A percentile compares a stretch with the other conserved stretches of the same genome.
Evolutionary conservation across 2,797 vertebrate species (phyloP).

Genomic region (Macroramphosus scolopax): DNA sequence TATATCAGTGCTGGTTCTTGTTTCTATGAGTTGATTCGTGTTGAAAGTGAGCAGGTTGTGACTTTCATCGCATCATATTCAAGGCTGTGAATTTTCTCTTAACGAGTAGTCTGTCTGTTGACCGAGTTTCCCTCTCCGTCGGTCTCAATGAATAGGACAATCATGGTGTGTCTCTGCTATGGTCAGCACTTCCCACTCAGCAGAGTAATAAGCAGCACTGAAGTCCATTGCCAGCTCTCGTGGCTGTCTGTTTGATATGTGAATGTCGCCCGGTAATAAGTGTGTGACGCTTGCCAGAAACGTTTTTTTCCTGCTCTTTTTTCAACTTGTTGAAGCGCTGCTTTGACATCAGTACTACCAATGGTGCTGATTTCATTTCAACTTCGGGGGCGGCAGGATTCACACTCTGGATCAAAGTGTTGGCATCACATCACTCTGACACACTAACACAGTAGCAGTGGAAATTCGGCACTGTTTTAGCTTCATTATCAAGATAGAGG

Average conservation of each 20-base stretch:
- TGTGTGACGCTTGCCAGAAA: slow-evolving; percentile 39
- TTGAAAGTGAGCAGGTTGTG: no score
- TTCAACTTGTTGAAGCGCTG: slow-evolving; percentile 45
- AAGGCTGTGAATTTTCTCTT: no score
- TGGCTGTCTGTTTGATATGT: slow-evolving; percentile 55
- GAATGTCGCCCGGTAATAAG: slow-evolving; percentile 55
- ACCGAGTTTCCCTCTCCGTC: slow-evolving; percentile 2
- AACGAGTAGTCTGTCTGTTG: no score
- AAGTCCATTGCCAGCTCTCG: slow-evolving; percentile 42
- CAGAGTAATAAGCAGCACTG: slow-evolving; percentile 40
- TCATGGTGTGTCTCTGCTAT: slow-evolving; percentile 21
- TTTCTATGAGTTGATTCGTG: no score
- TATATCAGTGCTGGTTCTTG: no score
- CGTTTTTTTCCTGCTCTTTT: slow-evolving; percentile 38
- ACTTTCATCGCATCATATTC: no score
- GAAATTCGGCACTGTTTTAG: slow-evolving; percentile 12
- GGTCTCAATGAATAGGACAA: slow-evolving; percentile 26
- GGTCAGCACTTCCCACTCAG: slow-evolving; percentile 52
- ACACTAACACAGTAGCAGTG: slow-evolving; percentile 9
- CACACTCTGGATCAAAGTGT: slow-evolving; percentile 27
- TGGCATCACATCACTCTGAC: slow-evolving; percentile 9
- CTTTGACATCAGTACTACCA: slow-evolving; percentile 31
- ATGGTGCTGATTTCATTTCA: slow-evolving; percentile 33
- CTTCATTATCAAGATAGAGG: slow-evolving; percentile 7
- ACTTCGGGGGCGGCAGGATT: slow-evolving; percentile 18